Evolutionary conservation across 2,888 invertebrate genomes (phyloP), one percentile per base, ranked within the genome.

Genomic region (Abrostola tripartita): DNA sequence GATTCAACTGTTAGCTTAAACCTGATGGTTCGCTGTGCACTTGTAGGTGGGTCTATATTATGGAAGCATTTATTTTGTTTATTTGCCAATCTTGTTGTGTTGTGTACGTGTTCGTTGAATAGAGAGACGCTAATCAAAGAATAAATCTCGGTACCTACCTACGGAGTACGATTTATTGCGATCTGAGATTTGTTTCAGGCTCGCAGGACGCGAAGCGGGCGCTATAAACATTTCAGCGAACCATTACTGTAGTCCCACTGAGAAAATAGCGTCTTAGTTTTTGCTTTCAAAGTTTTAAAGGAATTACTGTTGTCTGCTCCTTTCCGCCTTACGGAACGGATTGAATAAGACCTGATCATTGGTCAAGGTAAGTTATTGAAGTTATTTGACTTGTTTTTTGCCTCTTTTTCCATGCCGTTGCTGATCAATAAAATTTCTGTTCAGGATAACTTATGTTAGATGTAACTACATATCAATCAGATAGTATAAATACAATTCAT

Each of bases 191-290:
- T 90, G 91, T 90, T 90, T 86, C 86, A 75, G 79, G 74, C 81
- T 78, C 82, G 81, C 82, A 81, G 83, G 81, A 85, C 85, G 79
- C 82, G 82, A 85, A 85, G 79, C 84, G 82, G 80, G 81, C 80
- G 87, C 91, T 83, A 91, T 91, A 92, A 92, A 92, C 91, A 91
- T 91, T 89, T 92, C 90, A 89, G 76, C 87, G 81, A 82, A 82
- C 90, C 90, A 89, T 92, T 91, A 91, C 87, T 80, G 87, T 83
- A 81, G 85, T 80, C 83, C 82, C 78, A 74, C 84, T 68, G 84
- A 85, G 88, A 87, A 88, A 90, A 89, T 86, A 83, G 85, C 84
- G 84, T 81, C 86, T 86, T 88, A 85, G 88, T 87, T 90, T 84
- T 86, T 85, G 79, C 78, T 84, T 85, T 84, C 81, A 83, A 88